These are phyloP conservation scores for Tetraodon nigroviridis DNA, from an alignment of 2,113 vertebrate genomes.

Conservation along the genomic window DNA sequence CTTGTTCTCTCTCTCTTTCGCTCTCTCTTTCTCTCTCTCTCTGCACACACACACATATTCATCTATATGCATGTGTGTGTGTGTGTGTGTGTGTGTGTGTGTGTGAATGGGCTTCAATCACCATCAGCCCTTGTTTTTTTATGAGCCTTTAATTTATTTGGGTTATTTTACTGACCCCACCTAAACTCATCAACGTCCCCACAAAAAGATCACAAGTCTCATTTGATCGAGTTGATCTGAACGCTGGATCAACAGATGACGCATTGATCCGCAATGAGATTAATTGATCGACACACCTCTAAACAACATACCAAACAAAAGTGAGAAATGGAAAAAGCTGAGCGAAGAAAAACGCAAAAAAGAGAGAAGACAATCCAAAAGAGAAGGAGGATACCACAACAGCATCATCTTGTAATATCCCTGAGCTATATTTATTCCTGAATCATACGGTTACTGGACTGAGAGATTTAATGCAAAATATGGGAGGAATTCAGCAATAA, in stretches of 20 bases:
- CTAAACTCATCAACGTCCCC: constrained; percentile 1
- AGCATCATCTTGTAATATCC: constrained; percentile 53
- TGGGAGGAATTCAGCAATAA: constrained; percentile 23
- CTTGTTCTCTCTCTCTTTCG: constrained; percentile 1
- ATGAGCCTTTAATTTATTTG: neutral
- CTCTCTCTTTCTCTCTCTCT: neutral
- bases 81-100: too few relatives aligned
- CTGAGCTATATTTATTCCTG: constrained; percentile 55
- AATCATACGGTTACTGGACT: constrained; percentile 42
- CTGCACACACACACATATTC: too few relatives aligned
- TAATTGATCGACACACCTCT: too few relatives aligned
- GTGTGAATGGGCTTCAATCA: too few relatives aligned
- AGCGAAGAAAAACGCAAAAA: neutral
- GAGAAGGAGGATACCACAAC: neutral
- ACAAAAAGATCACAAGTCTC: too few relatives aligned
- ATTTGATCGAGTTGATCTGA: too few relatives aligned
- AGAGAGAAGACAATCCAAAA: neutral
- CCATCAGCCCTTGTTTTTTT: too few relatives aligned
- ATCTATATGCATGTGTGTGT: too few relatives aligned
- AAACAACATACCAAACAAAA: too few relatives aligned
- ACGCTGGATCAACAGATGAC: too few relatives aligned
- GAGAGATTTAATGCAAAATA: constrained; percentile 25
- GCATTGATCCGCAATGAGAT: too few relatives aligned
- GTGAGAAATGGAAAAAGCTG: too few relatives aligned
- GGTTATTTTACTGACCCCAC: neutral